Conservation (phyloP, 2,113 vertebrate genomes). For the Pelecanoides urinatrix region DNA sequence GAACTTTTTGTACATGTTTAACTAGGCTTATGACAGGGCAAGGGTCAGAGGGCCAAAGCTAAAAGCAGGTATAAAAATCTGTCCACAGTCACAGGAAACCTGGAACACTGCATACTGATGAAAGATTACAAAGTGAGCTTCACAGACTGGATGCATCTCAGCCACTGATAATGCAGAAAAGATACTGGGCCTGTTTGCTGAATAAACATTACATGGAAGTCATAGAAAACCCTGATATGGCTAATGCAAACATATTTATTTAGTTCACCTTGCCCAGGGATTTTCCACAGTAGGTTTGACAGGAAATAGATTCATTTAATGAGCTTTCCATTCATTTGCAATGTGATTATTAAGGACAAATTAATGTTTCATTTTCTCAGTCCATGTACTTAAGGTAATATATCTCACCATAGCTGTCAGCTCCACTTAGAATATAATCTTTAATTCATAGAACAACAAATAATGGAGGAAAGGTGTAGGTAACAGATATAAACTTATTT, state of each 20-base stretch:
- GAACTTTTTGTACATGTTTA: constrained; percentile 38
- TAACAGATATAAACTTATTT: not conserved
- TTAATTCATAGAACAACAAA: not conserved
- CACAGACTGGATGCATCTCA: not conserved
- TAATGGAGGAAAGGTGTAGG: not conserved
- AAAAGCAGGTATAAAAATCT: not conserved
- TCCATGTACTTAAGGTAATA: not conserved
- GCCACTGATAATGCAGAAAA: constrained; percentile 25
- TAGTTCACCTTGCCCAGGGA: not conserved
- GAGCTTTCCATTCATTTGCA: not conserved
- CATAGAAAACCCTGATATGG: constrained; percentile 20
- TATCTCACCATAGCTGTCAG: not conserved
- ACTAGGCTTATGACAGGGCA: not conserved
- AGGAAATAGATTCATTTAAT: not conserved
- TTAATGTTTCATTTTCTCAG: not conserved
- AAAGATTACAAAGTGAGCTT: not conserved
- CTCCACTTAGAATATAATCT: not conserved
- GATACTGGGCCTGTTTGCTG: constrained; percentile 18
- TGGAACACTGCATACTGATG: not conserved
- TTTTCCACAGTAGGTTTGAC: not conserved
- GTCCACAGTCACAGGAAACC: not conserved
- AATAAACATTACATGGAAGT: constrained; percentile 51
- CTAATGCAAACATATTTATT: constrained; percentile 25
- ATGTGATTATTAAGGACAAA: not conserved
- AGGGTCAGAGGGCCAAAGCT: not conserved